Evolutionary conservation across 1,140 invertebrate genomes (phyloP).

Genomic region (Nephila pilipes): DNA sequence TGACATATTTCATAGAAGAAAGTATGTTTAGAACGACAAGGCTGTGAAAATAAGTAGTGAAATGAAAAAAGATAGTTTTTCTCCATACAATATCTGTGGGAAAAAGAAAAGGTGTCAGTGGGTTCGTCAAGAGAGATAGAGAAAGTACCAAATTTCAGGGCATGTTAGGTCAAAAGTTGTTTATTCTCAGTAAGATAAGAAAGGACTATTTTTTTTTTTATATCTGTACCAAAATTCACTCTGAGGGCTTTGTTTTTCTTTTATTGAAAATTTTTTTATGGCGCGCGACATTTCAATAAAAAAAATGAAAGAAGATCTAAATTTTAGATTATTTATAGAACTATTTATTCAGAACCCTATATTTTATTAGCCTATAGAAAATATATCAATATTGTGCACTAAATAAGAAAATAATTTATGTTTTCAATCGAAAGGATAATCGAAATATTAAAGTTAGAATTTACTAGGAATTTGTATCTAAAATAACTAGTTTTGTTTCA

Average conservation of each 20-base stretch:
- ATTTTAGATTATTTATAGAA: background rate
- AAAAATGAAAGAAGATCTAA: background rate
- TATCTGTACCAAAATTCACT: background rate
- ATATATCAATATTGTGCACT: no score
- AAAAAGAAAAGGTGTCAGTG: background rate
- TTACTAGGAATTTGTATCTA: no score
- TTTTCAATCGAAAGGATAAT: no score
- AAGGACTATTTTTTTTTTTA: background rate
- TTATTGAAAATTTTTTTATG: background rate
- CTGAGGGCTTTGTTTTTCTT: background rate
- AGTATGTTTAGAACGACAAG: background rate
- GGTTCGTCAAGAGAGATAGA: constrained; percentile 10
- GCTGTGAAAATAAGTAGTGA: background rate
- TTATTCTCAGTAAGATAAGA: constrained; percentile 7
- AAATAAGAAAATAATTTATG: no score
- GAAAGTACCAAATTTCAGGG: background rate
- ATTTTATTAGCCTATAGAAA: no score
- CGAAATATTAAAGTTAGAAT: no score
- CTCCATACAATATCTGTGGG: background rate
- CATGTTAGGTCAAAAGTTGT: constrained; percentile 1
- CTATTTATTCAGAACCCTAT: no score
- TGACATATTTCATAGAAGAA: background rate
- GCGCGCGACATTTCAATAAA: background rate
- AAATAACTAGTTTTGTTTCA: no score
- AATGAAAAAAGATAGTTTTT: background rate